Conservation (phyloP, 2,113 vertebrate species). For the Caranx melampygus region DNA sequence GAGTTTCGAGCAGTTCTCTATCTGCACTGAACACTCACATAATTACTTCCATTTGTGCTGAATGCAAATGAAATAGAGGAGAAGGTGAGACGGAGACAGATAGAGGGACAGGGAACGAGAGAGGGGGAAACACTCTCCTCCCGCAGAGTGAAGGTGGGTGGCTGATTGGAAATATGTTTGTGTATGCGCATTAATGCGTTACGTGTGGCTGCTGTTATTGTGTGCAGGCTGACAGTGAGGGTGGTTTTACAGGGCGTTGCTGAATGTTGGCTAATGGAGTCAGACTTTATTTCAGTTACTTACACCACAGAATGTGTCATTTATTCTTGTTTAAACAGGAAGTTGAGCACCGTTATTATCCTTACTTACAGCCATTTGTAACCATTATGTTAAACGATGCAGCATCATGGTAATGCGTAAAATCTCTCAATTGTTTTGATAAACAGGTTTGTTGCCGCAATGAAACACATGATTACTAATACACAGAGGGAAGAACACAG, state of each 20-base stretch:
- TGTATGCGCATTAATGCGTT: constrained; percentile 4
- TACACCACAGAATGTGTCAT: not conserved
- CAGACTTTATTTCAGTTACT: constrained; percentile 18
- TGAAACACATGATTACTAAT: constrained; percentile 8
- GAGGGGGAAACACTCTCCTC: constrained; percentile 13
- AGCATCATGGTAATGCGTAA: constrained; percentile 8
- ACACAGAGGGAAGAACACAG: not conserved
- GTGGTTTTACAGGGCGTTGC: not conserved
- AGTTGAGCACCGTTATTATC: constrained; percentile 34
- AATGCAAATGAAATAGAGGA: constrained; percentile 9
- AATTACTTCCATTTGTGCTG: constrained; percentile 32
- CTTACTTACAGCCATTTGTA: constrained; percentile 28
- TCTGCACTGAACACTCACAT: constrained; percentile 13
- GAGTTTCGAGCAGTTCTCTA: constrained; percentile 1
- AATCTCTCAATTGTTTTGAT: constrained; percentile 29
- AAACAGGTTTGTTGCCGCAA: constrained; percentile 16
- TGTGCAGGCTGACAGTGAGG: constrained; percentile 5
- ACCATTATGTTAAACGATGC: constrained; percentile 32
- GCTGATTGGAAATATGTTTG: constrained; percentile 48
- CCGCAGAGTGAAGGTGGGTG: constrained; percentile 39
- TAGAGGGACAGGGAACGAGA: not conserved
- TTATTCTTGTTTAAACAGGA: constrained; percentile 36
- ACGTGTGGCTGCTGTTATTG: constrained; percentile 24
- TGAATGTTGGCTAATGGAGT: constrained; percentile 16
- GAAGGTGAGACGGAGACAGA: not conserved